Evolutionary conservation across 2,113 vertebrate genomes (phyloP).

Genomic region (Chloropsis cyanopogon): DNA sequence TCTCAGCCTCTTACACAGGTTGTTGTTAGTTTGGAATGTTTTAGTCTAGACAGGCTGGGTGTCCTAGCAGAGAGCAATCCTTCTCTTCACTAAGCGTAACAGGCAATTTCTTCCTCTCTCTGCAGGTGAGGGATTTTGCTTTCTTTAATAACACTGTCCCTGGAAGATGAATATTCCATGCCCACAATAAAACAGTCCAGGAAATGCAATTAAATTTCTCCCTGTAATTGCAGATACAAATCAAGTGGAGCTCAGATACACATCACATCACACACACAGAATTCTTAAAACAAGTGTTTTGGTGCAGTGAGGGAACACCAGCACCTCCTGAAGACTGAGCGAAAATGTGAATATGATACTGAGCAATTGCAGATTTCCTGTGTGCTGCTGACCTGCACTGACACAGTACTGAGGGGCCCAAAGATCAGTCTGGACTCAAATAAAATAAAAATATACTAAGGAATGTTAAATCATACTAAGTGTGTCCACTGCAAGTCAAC

Average conservation of each 20-base stretch:
- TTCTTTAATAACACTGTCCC: background rate
- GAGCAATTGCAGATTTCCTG: background rate
- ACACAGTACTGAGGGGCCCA: background rate
- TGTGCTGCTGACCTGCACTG: background rate
- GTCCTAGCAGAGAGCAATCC: background rate
- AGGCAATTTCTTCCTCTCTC: background rate
- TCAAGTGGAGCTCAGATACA: background rate
- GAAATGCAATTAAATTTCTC: background rate
- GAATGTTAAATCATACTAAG: background rate
- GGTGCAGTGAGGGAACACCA: background rate
- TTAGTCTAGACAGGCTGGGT: background rate
- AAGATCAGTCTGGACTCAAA: background rate
- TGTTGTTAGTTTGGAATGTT: background rate
- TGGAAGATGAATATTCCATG: background rate
- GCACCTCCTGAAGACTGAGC: background rate
- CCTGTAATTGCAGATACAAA: background rate
- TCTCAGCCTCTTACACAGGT: background rate
- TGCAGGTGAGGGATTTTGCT: background rate
- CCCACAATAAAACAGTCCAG: background rate
- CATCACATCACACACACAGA: fast-evolving
- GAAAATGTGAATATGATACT: background rate
- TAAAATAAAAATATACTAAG: background rate
- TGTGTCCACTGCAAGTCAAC: background rate
- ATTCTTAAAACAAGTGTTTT: background rate
- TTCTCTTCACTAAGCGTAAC: background rate